These are phyloP conservation scores for Cancer borealis DNA, from an alignment of 2,888 invertebrate genomes.

Conservation along the genomic window DNA sequence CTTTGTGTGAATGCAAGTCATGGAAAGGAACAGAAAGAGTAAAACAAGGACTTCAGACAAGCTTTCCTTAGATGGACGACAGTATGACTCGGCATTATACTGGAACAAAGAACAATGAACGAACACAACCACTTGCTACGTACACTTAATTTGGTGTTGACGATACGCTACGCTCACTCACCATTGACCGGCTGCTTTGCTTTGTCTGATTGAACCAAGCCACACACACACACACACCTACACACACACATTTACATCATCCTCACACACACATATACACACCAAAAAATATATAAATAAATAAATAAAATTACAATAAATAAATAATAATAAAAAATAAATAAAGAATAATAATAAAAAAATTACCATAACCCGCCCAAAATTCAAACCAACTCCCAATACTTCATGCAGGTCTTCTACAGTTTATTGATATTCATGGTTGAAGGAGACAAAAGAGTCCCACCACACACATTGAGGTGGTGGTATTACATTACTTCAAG, in stretches of 20 bases:
- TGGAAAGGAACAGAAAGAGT: neutral
- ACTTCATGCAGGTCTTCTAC: neutral
- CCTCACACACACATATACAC: neutral
- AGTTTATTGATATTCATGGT: neutral
- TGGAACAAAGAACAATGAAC: neutral
- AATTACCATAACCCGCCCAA: neutral
- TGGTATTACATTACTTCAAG: neutral
- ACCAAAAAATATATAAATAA: neutral
- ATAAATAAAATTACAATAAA: neutral
- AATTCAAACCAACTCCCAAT: too few relatives aligned
- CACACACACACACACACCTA: neutral
- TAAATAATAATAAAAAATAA: neutral
- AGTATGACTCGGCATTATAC: neutral
- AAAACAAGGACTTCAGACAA: neutral
- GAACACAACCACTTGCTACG: neutral
- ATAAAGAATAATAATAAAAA: neutral
- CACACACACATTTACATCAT: neutral
- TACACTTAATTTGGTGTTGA: neutral
- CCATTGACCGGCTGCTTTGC: neutral
- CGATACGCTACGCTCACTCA: neutral
- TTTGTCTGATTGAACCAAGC: neutral
- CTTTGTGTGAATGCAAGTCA: neutral
- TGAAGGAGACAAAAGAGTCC: neutral
- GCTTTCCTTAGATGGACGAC: neutral
- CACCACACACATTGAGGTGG: neutral